Evolutionary conservation across 2,797 vertebrate genomes (phyloP), one percentile per base, ranked within the genome.

Genomic region (Peromyscus melanophrys): DNA sequence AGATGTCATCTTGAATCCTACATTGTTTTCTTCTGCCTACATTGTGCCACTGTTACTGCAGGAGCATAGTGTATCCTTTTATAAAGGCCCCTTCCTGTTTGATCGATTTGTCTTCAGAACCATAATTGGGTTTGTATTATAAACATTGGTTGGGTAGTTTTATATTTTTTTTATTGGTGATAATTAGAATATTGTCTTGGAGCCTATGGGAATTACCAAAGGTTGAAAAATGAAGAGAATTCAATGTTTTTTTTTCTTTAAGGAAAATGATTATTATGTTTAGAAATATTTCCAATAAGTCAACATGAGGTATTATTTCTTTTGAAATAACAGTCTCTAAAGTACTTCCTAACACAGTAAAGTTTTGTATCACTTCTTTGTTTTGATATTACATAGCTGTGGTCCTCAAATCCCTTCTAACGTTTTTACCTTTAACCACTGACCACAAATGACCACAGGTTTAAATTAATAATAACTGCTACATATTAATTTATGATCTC

Each of bases 321-420:
- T 94, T 25, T 96, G 46, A 93, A 67, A 77, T 93, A 75, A 10
- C 78, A 94, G 52, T 80, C 81, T 94, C 31, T 95, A 94, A 95
- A 82, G 55, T 89, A 57, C 49, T 96, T 92, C 12, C 82, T 96
- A 95, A 83, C 73, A 76, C 12, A 61, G 29, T 63, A 63, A 25
- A 71, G 86, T 90, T 78, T 78, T 29, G 13, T 27, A 5, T 95
- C 90, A 83, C 37, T 87, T 94, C 14, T 57, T 61, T 69, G 61
- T 71, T 85, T 71, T 2, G n/a, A 21, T 95, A 29, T 61, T 87
- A 84, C 77, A 65, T 89, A n/a, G 13, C 34, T 96, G 0, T 71
- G 14, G 11, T 67, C 71, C 25, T 80, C 55, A 59, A 27, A 59
- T 59, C 49, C 49, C 84, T 63, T 43, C 1, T 88, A 17, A 63